phyloP scores from a whole-genome alignment of 2,888 invertebrate genomes.

The Lasius fuliginosus region DNA sequence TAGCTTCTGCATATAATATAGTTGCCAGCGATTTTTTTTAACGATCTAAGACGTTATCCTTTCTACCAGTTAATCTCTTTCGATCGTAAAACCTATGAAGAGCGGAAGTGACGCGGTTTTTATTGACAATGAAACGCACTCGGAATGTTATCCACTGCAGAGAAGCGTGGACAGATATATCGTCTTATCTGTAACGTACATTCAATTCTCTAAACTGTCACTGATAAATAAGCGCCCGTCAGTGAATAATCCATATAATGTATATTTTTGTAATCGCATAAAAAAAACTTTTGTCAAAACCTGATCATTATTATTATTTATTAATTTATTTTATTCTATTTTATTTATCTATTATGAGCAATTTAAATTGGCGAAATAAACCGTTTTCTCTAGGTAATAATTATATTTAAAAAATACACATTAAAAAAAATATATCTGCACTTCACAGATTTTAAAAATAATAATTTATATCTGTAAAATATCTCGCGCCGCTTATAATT shows the following conservation, averaged over 20 bases:
- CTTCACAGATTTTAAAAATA: neutral
- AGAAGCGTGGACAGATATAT: neutral
- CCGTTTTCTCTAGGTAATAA: neutral
- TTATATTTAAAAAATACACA: neutral
- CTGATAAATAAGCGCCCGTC: neutral
- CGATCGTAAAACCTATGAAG: slow-evolving; percentile 57
- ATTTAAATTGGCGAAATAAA: neutral
- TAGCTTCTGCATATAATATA: slow-evolving; percentile 6
- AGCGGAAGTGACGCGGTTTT: slow-evolving; percentile 39
- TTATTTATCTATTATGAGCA: neutral
- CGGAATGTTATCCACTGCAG: neutral
- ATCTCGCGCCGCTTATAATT: neutral
- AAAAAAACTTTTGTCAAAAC: neutral
- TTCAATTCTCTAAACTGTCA: neutral
- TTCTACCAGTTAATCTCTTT: slow-evolving; percentile 54
- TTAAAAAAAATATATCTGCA: too few species aligned
- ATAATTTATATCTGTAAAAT: neutral
- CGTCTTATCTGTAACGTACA: neutral
- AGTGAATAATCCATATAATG: neutral
- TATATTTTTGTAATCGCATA: neutral
- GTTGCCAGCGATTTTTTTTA: slow-evolving; percentile 62
- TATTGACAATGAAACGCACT: slow-evolving; percentile 54
- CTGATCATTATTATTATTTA: neutral
- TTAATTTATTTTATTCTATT: neutral
- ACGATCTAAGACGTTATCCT: slow-evolving; percentile 52